Percentiles rank a stretch among this genome's conserved stretches.
These are phyloP conservation scores for Chorisops tibialis DNA, from an alignment of 2,888 invertebrate genomes.

Conservation along the genomic window DNA sequence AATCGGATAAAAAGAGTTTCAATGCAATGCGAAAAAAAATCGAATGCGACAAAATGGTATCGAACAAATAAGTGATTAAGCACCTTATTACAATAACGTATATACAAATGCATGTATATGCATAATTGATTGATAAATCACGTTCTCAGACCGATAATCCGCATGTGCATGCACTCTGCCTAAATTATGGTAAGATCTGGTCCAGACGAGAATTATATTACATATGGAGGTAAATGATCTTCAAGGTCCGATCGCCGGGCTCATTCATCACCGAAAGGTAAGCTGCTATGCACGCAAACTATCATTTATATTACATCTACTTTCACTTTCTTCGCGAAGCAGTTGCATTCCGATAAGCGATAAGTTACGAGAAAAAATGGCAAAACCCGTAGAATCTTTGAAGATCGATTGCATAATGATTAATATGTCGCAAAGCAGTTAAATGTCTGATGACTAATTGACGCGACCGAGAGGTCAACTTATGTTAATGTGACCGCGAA, in stretches of 20 bases:
- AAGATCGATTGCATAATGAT: neutral
- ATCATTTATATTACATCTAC: neutral
- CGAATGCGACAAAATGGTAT: conserved; percentile 1
- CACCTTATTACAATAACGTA: neutral
- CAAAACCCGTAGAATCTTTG: neutral
- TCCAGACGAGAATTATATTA: neutral
- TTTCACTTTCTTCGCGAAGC: conserved; percentile 16
- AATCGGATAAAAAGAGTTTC: too few species aligned
- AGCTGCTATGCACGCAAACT: neutral
- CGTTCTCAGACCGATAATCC: neutral
- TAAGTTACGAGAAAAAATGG: too few species aligned
- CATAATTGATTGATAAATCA: conserved; percentile 14
- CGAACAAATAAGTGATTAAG: neutral
- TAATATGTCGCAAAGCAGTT: too few species aligned
- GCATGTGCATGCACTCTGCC: neutral
- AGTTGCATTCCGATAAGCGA: too few species aligned
- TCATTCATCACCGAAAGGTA: conserved; percentile 4
- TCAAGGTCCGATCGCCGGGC: conserved; percentile 1
- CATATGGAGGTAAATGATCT: conserved; percentile 9
- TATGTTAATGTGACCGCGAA: too few species aligned
- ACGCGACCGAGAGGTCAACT: too few species aligned
- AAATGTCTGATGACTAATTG: too few species aligned
- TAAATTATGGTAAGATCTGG: conserved; percentile 7
- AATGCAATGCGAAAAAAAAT: too few species aligned
- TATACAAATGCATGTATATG: neutral